These are phyloP conservation scores for Notolabrus celidotus DNA, from an alignment of 2,797 vertebrate genomes.

Conservation along the genomic window DNA sequence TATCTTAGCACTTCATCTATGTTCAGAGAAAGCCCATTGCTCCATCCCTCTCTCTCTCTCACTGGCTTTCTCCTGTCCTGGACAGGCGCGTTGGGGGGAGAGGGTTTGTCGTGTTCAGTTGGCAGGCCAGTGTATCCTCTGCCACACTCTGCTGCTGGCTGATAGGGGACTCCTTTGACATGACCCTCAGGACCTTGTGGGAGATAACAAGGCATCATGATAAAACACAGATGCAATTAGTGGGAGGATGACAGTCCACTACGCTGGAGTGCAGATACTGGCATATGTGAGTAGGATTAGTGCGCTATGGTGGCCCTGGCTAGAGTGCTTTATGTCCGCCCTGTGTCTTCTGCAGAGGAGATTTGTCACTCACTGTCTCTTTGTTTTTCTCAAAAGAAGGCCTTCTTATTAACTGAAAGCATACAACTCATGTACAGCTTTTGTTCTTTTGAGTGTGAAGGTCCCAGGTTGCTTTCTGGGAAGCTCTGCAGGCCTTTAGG, in stretches of 20 bases:
- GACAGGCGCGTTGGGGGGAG: background rate
- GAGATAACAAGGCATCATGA: constrained; percentile 77
- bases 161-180: constrained; percentile 65
- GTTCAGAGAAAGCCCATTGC: constrained; percentile 43
- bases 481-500: constrained; percentile 36
- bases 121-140: constrained; percentile 44
- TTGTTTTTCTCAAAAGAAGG: constrained; percentile 13
- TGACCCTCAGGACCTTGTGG: constrained; percentile 60
- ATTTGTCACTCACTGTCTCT: constrained; percentile 15
- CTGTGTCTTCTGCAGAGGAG: constrained; percentile 9
- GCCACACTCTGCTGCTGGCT: constrained; percentile 51
- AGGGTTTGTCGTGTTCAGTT: background rate
- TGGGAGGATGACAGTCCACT: constrained; percentile 55
- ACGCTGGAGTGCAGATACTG: constrained; percentile 53
- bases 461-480: constrained; percentile 21
- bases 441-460: constrained; percentile 14
- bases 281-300: constrained; percentile 57
- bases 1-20: constrained; percentile 62
- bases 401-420: constrained; percentile 47
- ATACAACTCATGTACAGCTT: constrained; percentile 27
- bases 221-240: constrained; percentile 78
- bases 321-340: constrained; percentile 32
- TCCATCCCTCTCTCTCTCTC: constrained; percentile 1
- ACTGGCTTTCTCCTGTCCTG: constrained; percentile 7
- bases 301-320: constrained; percentile 33